phyloP scores from a whole-genome alignment of 1,140 invertebrate species.

The Lordiphosa stackelbergi region DNA sequence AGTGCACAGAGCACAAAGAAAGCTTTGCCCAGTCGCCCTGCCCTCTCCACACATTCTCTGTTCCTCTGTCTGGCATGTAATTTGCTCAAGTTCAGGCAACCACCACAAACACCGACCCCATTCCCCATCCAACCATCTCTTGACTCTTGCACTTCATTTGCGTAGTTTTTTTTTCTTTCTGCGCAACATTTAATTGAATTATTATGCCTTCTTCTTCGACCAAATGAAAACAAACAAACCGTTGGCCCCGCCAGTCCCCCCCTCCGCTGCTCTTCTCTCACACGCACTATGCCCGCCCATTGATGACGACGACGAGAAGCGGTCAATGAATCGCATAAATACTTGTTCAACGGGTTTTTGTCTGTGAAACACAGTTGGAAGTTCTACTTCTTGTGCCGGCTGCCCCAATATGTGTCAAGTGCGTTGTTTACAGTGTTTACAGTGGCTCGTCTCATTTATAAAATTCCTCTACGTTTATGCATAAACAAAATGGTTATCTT shows the following conservation, averaged over 20 bases:
- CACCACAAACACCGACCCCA: constrained; percentile 24
- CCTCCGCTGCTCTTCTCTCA: constrained; percentile 12
- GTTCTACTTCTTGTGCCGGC: constrained; percentile 23
- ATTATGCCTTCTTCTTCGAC: constrained; percentile 36
- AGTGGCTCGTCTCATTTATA: constrained; percentile 5
- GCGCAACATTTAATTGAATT: constrained; percentile 68
- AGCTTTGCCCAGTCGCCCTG: constrained; percentile 19
- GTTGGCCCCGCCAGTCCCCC: constrained; percentile 9
- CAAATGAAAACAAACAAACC: constrained; percentile 56
- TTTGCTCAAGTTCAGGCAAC: constrained; percentile 57
- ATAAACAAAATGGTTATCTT: constrained; percentile 20
- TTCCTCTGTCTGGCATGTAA: constrained; percentile 38
- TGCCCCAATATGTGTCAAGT: constrained; percentile 61
- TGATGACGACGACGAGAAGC: constrained; percentile 19
- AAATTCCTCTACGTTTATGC: constrained; percentile 9
- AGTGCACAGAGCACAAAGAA: constrained; percentile 66
- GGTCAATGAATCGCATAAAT: constrained; percentile 56
- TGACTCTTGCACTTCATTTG: constrained; percentile 55
- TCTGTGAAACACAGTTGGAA: constrained; percentile 29
- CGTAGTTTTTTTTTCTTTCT: constrained; percentile 31
- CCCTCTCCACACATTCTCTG: constrained; percentile 1
- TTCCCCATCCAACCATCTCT: constrained; percentile 19
- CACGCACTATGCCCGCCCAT: constrained; percentile 14
- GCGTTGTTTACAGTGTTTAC: constrained; percentile 27
- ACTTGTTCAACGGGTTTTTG: constrained; percentile 48